Evolutionary conservation across 2,888 invertebrate genomes (phyloP).

Genomic region (Drosophila helvetica): DNA sequence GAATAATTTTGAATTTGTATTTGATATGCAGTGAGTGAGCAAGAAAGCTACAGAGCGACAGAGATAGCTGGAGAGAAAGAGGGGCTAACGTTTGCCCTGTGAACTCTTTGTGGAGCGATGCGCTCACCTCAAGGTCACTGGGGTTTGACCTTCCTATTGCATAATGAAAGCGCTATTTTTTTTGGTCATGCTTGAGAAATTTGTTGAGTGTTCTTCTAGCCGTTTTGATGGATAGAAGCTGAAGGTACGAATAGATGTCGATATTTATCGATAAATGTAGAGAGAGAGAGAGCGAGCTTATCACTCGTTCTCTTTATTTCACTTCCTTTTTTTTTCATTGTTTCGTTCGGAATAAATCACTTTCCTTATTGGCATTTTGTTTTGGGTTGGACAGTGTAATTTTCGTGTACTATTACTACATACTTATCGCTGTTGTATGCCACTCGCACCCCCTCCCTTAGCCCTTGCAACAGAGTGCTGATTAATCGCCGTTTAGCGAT

Average conservation of each 20-base stretch:
- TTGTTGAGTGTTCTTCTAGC: background rate
- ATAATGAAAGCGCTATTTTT: background rate
- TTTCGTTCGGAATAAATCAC: background rate
- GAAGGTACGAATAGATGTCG: too few species aligned
- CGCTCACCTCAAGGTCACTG: constrained; percentile 35
- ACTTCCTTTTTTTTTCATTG: background rate
- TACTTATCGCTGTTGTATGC: constrained; percentile 28
- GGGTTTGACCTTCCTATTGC: constrained; percentile 32
- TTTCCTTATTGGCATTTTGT: background rate
- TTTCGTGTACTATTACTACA: constrained; percentile 34
- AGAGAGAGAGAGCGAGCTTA: background rate
- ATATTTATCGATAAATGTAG: background rate
- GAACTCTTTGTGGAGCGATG: constrained; percentile 12
- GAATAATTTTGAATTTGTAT: constrained; percentile 25
- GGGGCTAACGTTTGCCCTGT: constrained; percentile 14
- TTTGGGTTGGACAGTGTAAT: constrained; percentile 3
- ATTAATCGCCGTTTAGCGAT: constrained; percentile 47
- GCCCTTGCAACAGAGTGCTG: constrained; percentile 12
- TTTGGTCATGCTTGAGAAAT: background rate
- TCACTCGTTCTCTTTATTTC: background rate
- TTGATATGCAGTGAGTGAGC: constrained; percentile 6
- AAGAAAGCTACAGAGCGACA: background rate
- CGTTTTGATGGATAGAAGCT: too few species aligned
- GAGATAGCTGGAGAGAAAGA: too few species aligned
- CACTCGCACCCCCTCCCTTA: too few species aligned